Percentiles rank a stretch among this genome's conserved stretches.
These are phyloP conservation scores for Melanotaenia maccullochi DNA, from an alignment of 2,797 vertebrate genomes.

Conservation along the genomic window DNA sequence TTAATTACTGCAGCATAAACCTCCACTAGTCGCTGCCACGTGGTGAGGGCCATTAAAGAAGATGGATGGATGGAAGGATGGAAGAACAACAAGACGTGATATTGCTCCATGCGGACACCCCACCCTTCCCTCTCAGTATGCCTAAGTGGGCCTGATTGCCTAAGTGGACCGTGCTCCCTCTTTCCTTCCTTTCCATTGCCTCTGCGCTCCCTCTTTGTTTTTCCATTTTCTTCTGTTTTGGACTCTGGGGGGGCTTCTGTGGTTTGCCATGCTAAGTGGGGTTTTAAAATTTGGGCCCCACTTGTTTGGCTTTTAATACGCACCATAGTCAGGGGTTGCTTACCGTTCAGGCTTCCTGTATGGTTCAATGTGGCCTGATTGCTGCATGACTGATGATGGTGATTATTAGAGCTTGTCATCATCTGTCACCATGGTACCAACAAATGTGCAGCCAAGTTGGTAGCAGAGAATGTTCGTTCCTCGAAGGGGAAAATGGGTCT, in stretches of 20 bases:
- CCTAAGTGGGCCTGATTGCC: conserved; percentile 84
- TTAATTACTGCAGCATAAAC: conserved; percentile 81
- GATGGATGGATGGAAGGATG: conserved; percentile 62
- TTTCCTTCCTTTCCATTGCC: conserved; percentile 62
- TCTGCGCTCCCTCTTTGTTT: conserved; percentile 67
- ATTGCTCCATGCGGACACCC: conserved; percentile 62
- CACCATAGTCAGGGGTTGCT: conserved; percentile 52
- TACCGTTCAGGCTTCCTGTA: conserved; percentile 54
- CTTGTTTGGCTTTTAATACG: conserved; percentile 77
- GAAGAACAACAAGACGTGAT: conserved; percentile 61
- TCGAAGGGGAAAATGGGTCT: conserved; percentile 31
- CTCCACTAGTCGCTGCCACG: conserved; percentile 57
- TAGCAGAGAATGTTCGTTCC: conserved; percentile 30
- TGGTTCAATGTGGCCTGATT: conserved; percentile 71
- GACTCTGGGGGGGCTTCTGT: conserved; percentile 75
- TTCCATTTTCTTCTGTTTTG: conserved; percentile 73
- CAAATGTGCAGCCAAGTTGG: conserved; percentile 52
- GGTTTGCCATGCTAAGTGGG: conserved; percentile 79
- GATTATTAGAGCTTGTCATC: conserved; percentile 74
- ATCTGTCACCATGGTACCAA: conserved; percentile 70
- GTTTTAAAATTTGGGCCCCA: conserved; percentile 77
- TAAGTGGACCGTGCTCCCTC: conserved; percentile 76
- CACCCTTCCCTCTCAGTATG: conserved; percentile 74
- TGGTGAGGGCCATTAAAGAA: conserved; percentile 80
- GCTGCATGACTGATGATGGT: conserved; percentile 71